Conservation (phyloP, 2,113 vertebrate species). For the Arothron firmamentum region DNA sequence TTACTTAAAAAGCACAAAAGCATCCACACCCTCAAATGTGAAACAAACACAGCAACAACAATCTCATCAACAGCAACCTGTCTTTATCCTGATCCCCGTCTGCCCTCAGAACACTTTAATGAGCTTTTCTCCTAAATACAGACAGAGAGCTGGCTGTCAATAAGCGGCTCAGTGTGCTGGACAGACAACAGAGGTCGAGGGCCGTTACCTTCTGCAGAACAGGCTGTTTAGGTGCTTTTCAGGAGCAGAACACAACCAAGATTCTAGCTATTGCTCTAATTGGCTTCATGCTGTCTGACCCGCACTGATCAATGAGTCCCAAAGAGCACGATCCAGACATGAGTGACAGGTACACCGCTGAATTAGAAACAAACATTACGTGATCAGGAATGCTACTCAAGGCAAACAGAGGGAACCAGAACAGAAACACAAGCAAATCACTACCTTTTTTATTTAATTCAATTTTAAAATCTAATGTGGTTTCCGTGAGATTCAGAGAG, state of each 20-base stretch:
- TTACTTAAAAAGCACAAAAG: constrained; percentile 22
- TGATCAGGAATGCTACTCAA: not conserved
- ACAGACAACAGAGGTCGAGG: constrained; percentile 36
- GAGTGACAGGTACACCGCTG: constrained; percentile 32
- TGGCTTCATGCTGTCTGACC: constrained; percentile 62
- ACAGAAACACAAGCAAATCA: not conserved
- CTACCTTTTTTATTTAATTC: not conserved
- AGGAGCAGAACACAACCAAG: constrained; percentile 40
- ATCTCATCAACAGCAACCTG: constrained; percentile 37
- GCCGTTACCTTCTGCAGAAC: constrained; percentile 43
- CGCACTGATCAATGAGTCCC: constrained; percentile 62
- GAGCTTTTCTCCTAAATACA: constrained; percentile 49
- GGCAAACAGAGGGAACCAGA: not conserved
- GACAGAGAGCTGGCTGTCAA: constrained; percentile 35
- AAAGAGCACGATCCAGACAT: constrained; percentile 52
- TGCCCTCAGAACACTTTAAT: constrained; percentile 45
- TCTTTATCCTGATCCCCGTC: constrained; percentile 27
- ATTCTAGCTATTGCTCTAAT: constrained; percentile 56
- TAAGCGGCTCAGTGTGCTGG: constrained; percentile 23
- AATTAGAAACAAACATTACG: not conserved
- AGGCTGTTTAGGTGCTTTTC: constrained; percentile 34
- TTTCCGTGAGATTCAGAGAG: not conserved
- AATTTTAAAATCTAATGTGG: not conserved
- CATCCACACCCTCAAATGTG: not conserved
- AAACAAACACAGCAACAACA: constrained; percentile 9